Base-by-base conservation (phyloP, 2,797 vertebrate species). In the Gadopsis bispinosus region DNA sequence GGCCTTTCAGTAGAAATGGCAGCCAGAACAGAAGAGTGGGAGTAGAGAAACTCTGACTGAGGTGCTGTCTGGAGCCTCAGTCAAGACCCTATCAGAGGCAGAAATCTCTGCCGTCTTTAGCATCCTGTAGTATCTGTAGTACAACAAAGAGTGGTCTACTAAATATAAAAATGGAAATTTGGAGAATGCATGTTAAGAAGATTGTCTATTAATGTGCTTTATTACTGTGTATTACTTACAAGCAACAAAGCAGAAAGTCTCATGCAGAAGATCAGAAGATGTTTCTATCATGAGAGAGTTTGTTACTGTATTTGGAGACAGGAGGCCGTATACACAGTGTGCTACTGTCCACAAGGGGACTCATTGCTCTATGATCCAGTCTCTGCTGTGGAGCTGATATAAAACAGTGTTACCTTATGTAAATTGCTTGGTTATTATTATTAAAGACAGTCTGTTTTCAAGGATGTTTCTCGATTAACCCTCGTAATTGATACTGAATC, bases 11-110 rank as follows among this genome's bases (percentile, higher is more conserved):
- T 63, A 85, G 72, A 89, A 86, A 86, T 72, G 76, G 85, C 85
- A 92, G 86, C 84, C 75, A 80, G 83, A 63, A 70, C 50, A 77
- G 70, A 88, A 83, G 91, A 92, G 91, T 93, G 92, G 93, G 92
- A 92, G 92, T 90, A 85, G 29, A 91, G 67, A 86, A 80, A 88
- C 75, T 91, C 80, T 90, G 86, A 91, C 82, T 89, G 87, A 90
- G 87, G 80, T 83, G 60, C 77, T 91, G 91, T 92, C 91, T 93
- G 84, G 89, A 91, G 69, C 73, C 78, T 90, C 73, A 90, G 89
- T 92, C 87, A 81, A 85, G 89, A 90, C 89, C 85, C 65, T 75
- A 68, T 77, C 80, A 88, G 80, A 89, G 81, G 69, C 72, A 84
- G 26, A 83, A 20, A 83, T 81, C 80, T 74, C 37, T 83, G 35